Evolutionary conservation across 2,888 invertebrate genomes (phyloP), one percentile per base, ranked within the genome.

Genomic region (Chrysolina oricalcia): DNA sequence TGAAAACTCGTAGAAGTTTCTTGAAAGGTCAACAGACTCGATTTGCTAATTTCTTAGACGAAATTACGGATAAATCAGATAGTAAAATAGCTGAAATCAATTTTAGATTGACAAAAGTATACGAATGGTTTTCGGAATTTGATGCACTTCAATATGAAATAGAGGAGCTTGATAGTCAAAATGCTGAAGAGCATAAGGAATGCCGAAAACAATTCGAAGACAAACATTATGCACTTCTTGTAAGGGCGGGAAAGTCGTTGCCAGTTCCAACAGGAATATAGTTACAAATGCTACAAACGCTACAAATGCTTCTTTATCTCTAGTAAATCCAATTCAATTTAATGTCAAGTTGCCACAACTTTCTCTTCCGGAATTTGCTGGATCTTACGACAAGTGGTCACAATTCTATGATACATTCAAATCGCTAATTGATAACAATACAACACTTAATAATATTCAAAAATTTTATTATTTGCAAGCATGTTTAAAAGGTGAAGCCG

Each of bases 401-500:
- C n/a, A n/a, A n/a, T 72, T 72, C 19, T n/a, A 23, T 3, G 67
- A 72, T 41, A 67, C 67, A 15, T 72, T 72, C 43, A 10, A 2
- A 17, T 43, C 59, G 9, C 13, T 72, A 23, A 67, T 72, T 13
- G 66, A 72, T n/a, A 66, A 67, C 6, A 72, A 72, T 23, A 8
- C 40, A 10, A 23, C 53, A 17, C 41, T 68, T 4, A 62, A 23
- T 17, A 67, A 23, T 19, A 68, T 69, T 23, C 73, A 73, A 69
- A 46, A 64, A 50, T 63, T 53, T 41, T 73, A 75, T 64, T 72
- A 72, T 46, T 62, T 75, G 19, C 75, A 72, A n/a, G n/a, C 75
- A 27, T 66, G 72, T 17, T 27, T 75, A n/a, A 67, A 53, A 15
- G 75, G 72, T 15, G 70, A 75, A 53, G 75, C 72, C 3, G 64